Conservation (phyloP, 2,888 invertebrate species). For the Heliconius hortense region DNA sequence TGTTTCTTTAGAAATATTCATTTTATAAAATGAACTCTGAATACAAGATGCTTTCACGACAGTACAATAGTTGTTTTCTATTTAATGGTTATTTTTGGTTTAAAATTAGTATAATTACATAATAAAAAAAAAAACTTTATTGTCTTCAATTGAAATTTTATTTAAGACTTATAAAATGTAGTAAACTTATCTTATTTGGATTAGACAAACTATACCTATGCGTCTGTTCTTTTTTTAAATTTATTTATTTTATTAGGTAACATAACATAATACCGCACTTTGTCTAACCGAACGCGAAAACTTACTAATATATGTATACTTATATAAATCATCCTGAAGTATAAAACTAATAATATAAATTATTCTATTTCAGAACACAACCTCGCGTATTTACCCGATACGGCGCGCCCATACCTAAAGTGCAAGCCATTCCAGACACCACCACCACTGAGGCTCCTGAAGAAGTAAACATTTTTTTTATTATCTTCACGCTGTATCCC, state of each 20-base stretch:
- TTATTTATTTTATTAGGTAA: no score
- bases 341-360: not conserved
- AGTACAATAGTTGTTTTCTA: not conserved
- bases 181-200: no score
- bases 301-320: not conserved
- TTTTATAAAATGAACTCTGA: not conserved
- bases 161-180: no score
- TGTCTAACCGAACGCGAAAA: no score
- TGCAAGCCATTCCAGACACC: slow-evolving; percentile 52
- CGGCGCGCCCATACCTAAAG: slow-evolving; percentile 61
- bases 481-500: not conserved
- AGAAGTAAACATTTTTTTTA: slow-evolving; percentile 4
- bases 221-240: no score
- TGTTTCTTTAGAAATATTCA: not conserved
- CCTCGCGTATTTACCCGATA: slow-evolving; percentile 64
- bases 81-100: not conserved
- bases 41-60: not conserved
- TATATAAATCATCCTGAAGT: not conserved
- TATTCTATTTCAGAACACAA: slow-evolving; percentile 58
- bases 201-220: no score
- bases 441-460: slow-evolving; percentile 56
- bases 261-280: no score
- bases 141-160: not conserved
- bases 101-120: not conserved
- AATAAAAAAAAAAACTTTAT: no score